Percentiles rank a stretch among this genome's conserved stretches.
phyloP scores from a whole-genome alignment of 2,888 invertebrate species.

The Thereva unica region DNA sequence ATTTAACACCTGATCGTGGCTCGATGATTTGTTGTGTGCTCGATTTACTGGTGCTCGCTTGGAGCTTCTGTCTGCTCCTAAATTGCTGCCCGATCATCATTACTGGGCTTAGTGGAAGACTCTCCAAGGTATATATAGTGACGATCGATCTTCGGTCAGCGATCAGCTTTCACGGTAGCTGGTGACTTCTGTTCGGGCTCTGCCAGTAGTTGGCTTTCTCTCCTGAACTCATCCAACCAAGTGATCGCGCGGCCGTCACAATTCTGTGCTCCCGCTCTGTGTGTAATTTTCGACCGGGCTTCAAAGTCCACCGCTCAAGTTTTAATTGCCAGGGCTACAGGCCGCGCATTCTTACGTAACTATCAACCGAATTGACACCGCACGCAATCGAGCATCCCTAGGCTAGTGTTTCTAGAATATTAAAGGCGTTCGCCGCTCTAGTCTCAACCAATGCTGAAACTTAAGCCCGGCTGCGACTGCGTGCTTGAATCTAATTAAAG shows the following conservation, averaged over 20 bases:
- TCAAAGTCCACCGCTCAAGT: background rate
- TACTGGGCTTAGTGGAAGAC: conserved; percentile 11
- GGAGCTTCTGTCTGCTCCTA: conserved; percentile 25
- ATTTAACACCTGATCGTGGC: conserved; percentile 36
- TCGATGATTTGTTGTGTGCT: conserved; percentile 32
- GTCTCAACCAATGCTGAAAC: background rate
- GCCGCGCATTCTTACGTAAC: conserved; percentile 21
- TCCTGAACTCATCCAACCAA: no score
- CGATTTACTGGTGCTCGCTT: conserved; percentile 23
- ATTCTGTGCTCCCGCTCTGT: background rate
- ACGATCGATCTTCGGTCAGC: background rate
- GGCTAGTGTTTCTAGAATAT: conserved; percentile 6
- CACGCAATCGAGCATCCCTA: conserved; percentile 24
- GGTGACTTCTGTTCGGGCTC: no score
- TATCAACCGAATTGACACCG: conserved; percentile 2
- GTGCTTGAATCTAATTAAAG: conserved; percentile 31
- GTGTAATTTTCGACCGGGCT: conserved; percentile 1
- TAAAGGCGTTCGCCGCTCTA: conserved; percentile 2
- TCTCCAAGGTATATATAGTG: background rate
- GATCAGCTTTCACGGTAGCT: background rate
- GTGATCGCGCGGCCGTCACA: no score
- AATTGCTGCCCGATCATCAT: conserved; percentile 13
- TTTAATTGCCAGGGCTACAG: background rate
- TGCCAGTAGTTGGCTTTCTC: no score
- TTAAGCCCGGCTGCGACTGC: conserved; percentile 1